phyloP scores from a whole-genome alignment of 92 coral and sea anemone genomes.

The Porites rus region DNA sequence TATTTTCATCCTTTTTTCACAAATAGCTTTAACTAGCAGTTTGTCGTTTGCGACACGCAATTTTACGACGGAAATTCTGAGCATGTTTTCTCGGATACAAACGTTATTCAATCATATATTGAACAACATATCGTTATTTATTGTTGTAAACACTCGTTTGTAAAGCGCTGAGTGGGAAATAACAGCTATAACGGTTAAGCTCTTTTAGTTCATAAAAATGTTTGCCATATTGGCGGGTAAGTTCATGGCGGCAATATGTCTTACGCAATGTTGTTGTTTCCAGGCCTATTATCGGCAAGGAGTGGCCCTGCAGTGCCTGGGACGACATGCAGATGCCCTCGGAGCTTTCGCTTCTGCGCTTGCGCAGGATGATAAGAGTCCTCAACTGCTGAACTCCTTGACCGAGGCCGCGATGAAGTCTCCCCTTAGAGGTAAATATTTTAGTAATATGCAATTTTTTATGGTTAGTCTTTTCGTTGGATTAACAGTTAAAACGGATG shows the following conservation, averaged over 20 bases:
- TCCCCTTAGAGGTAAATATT: conserved; percentile 85
- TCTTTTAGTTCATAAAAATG: neutral
- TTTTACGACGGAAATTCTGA: conserved; percentile 18
- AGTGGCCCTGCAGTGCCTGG: conserved; percentile 98
- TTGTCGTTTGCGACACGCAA: neutral
- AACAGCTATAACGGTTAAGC: neutral
- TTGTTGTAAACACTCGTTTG: neutral
- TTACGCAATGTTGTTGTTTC: conserved; percentile 45
- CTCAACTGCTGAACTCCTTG: conserved; percentile 89
- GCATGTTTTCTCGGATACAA: neutral
- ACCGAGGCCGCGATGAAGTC: conserved; percentile 94
- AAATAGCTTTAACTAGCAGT: neutral
- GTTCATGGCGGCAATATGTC: neutral
- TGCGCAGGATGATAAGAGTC: conserved; percentile 99
- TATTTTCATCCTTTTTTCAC: neutral
- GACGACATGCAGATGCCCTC: conserved; percentile 96
- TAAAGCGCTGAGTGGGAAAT: neutral
- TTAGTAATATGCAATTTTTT: no score
- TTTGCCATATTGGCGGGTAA: neutral
- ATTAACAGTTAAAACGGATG: no score
- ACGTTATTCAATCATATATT: neutral
- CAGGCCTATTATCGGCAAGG: conserved; percentile 99
- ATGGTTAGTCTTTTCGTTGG: no score
- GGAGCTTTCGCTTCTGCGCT: conserved; percentile 98
- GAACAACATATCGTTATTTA: no score